These are phyloP conservation scores for Cheiracanthium punctorium DNA, from an alignment of 2,888 invertebrate species.

Conservation along the genomic window DNA sequence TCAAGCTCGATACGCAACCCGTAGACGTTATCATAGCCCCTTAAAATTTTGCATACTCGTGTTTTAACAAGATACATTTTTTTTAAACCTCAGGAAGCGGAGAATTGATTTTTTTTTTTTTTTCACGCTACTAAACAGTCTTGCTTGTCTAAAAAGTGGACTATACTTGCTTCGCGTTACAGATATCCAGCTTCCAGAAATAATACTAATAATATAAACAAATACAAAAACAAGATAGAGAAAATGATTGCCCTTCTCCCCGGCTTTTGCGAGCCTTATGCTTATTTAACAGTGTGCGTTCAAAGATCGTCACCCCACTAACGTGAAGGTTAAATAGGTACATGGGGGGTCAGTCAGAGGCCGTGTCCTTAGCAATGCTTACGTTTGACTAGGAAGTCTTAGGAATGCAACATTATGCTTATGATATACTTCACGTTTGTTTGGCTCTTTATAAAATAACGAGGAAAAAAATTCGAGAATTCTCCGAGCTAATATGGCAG, in stretches of 20 bases:
- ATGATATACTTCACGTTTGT: conserved; percentile 33
- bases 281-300: conserved; percentile 48
- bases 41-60: too few species aligned
- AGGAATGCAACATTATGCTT: conserved; percentile 52
- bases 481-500: background rate
- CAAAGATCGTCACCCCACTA: conserved; percentile 62
- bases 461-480: conserved; percentile 9
- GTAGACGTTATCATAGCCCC: too few species aligned
- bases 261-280: background rate
- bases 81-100: too few species aligned
- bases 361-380: conserved; percentile 23
- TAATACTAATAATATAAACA: conserved; percentile 2
- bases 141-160: too few species aligned
- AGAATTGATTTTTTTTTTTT: too few species aligned
- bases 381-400: conserved; percentile 24
- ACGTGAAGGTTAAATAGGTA: conserved; percentile 57
- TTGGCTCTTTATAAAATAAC: conserved; percentile 23
- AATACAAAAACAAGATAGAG: too few species aligned
- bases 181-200: background rate
- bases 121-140: too few species aligned
- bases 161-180: background rate
- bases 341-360: conserved; percentile 12
- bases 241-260: background rate
- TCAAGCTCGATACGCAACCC: too few species aligned
- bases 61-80: too few species aligned